Conservation (phyloP, 2,888 invertebrate species). For the Oconnorella tubifera region DNA sequence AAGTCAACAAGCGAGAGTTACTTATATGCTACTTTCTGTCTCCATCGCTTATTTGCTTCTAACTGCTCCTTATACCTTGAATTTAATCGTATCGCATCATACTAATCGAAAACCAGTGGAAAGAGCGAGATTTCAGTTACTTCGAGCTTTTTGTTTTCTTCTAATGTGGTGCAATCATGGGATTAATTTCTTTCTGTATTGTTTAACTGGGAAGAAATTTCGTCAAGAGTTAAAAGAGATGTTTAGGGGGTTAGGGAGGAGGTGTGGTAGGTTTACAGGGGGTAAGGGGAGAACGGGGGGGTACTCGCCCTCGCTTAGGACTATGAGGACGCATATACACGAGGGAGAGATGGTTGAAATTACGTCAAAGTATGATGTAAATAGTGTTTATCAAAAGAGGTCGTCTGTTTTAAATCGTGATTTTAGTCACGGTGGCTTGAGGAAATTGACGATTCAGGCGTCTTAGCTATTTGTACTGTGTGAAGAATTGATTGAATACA, state of each 20-base stretch:
- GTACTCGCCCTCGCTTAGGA: background rate
- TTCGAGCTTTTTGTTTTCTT: constrained; percentile 19
- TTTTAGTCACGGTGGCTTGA: too few species aligned
- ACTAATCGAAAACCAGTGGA: background rate
- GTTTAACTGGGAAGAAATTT: constrained; percentile 27
- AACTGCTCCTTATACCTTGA: constrained; percentile 23
- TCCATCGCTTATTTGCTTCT: constrained; percentile 28
- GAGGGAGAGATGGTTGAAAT: background rate
- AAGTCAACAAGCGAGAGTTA: constrained; percentile 8
- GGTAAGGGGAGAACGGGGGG: too few species aligned
- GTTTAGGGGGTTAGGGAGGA: background rate
- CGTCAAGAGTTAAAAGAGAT: constrained; percentile 19
- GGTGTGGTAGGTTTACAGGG: background rate
- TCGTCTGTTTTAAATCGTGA: too few species aligned
- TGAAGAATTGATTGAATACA: too few species aligned
- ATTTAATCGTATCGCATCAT: background rate
- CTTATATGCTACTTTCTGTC: constrained; percentile 27
- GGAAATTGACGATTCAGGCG: too few species aligned
- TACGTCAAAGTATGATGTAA: background rate
- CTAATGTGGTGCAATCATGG: constrained; percentile 27
- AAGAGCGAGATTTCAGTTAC: constrained; percentile 12
- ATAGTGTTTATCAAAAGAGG: too few species aligned
- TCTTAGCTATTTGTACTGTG: too few species aligned
- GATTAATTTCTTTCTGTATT: constrained; percentile 29
- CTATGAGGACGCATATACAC: background rate